These are phyloP conservation scores for Benthosema pterotum DNA, from an alignment of 2,797 vertebrate species.

Conservation along the genomic window DNA sequence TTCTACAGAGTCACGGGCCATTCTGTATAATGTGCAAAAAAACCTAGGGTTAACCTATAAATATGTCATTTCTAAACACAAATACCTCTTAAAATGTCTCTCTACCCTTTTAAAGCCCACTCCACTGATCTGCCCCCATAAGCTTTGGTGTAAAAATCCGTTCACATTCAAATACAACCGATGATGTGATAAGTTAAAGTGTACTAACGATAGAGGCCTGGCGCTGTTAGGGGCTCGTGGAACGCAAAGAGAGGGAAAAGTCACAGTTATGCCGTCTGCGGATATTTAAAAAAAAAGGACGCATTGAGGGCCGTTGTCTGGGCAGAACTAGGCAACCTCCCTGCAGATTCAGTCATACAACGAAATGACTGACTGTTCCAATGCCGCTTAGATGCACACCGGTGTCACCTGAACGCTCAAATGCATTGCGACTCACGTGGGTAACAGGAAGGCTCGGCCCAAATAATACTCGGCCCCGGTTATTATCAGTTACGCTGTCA, in stretches of 20 bases:
- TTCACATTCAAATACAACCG: slow-evolving; percentile 57
- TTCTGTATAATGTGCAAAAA: slow-evolving; percentile 70
- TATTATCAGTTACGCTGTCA: too few relatives aligned
- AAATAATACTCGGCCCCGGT: too few relatives aligned
- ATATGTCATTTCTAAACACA: slow-evolving; percentile 34
- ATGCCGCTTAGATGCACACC: too few relatives aligned
- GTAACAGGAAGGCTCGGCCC: too few relatives aligned
- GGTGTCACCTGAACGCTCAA: too few relatives aligned
- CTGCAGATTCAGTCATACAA: too few relatives aligned
- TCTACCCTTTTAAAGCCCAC: slow-evolving; percentile 26
- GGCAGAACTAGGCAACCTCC: too few relatives aligned
- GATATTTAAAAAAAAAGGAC: neutral
- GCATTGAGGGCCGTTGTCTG: neutral
- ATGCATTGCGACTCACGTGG: too few relatives aligned
- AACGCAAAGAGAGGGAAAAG: neutral
- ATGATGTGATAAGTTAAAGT: slow-evolving; percentile 27
- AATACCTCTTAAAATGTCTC: slow-evolving; percentile 16
- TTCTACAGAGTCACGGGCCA: slow-evolving; percentile 28
- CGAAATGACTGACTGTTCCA: too few relatives aligned
- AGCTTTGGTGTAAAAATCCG: slow-evolving; percentile 69
- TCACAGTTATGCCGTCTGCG: slow-evolving; percentile 30
- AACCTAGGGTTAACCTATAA: slow-evolving; percentile 33
- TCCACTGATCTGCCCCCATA: slow-evolving; percentile 27
- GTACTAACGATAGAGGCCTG: neutral
- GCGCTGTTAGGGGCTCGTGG: slow-evolving; percentile 7